Percentiles rank a stretch among this genome's conserved stretches.
phyloP scores from a whole-genome alignment of 2,888 invertebrate genomes.

The Piscicola geometra region DNA sequence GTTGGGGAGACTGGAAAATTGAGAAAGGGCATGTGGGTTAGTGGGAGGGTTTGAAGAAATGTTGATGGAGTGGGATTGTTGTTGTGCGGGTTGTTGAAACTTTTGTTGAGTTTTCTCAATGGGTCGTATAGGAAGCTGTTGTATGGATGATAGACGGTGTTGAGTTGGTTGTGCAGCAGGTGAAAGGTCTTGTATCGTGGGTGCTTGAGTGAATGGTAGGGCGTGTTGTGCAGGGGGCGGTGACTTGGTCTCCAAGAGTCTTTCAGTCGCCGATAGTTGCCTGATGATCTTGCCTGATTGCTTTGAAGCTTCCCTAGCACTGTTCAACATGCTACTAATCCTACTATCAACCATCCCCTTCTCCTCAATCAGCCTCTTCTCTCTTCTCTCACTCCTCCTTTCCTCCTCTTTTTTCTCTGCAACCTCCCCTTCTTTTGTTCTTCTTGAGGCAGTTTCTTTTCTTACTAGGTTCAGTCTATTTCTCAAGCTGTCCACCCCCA shows the following conservation, averaged over 20 bases:
- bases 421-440: too few species aligned
- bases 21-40: too few species aligned
- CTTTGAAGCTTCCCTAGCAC: not conserved
- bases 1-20: too few species aligned
- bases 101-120: too few species aligned
- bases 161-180: too few species aligned
- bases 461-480: constrained; percentile 14
- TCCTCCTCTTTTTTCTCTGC: too few species aligned
- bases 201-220: not conserved
- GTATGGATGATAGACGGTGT: too few species aligned
- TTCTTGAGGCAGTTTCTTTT: not conserved
- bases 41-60: not conserved
- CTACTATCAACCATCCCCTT: too few species aligned
- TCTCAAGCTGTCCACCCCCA: constrained; percentile 7
- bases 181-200: too few species aligned
- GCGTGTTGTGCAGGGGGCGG: not conserved
- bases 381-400: too few species aligned
- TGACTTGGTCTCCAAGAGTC: not conserved
- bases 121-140: too few species aligned
- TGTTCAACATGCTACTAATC: not conserved
- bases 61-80: not conserved
- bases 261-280: not conserved
- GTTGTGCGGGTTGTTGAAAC: not conserved
- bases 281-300: not conserved
- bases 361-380: too few species aligned